Base-by-base conservation (phyloP, 1,140 invertebrate species). In the Scaptomyza graminum region DNA sequence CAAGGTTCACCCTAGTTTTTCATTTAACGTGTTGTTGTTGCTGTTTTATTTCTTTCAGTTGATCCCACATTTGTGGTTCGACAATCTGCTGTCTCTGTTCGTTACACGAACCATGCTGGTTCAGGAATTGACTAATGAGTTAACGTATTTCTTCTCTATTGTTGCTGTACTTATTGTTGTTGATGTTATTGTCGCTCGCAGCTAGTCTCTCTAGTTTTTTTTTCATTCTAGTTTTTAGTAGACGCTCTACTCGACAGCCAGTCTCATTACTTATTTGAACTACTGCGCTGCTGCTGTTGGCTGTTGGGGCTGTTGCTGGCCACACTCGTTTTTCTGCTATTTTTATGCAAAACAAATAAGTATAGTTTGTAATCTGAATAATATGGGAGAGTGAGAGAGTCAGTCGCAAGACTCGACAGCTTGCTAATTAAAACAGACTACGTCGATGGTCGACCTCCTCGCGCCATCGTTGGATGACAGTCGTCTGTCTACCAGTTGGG, bases 321-420 rank as follows among this genome's bases (percentile, higher is more conserved):
- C 75, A 67, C 50, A 50, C 43, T 46, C 54, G 7, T 46, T 13
- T 61, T 69, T 44, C 41, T 71, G 72, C 79, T 83, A 79, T 83
- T 83, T 88, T 72, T 65, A 82, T 79, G 73, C 73, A 76, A 80
- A 79, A 83, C 54, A 81, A 87, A 84, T 88, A 76, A 64, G 60
- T 76, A 69, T 83, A 69, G 76, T 77, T 79, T 73, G 76, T 77
- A 88, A 88, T 84, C 74, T 81, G 74, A 84, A 84, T 84, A 84
- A 77, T 74, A 85, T 64, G 77, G 57, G 28, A 44, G 46, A 65
- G 54, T 52, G 39, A 28, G 46, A 70, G 66, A 51, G 50, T 47
- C 52, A 61, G 51, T 68, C 67, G 28, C 74, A 43, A 56, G 37
- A 34, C 31, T 34, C 59, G 71, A 69, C 54, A 60, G 50, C 70